Evolutionary conservation across 2,797 vertebrate species (phyloP).

Genomic region (Sternarchorhynchus goeldii): DNA sequence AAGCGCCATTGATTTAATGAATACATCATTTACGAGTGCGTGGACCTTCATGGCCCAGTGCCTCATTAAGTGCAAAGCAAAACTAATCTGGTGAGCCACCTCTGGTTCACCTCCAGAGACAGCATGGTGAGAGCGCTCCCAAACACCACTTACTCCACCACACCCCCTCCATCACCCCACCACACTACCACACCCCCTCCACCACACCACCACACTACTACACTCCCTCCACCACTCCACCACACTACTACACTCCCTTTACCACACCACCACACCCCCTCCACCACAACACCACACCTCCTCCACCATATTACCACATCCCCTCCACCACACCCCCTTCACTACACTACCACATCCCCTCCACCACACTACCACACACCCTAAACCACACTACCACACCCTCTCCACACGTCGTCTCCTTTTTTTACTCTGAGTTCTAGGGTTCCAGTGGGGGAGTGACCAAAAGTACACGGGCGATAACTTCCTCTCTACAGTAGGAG

Average conservation of each 20-base stretch:
- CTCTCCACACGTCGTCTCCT: too few relatives aligned
- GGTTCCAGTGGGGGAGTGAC: constrained; percentile 14
- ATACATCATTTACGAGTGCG: constrained; percentile 77
- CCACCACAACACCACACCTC: neutral
- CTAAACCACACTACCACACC: too few relatives aligned
- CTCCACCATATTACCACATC: neutral
- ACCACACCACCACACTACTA: too few relatives aligned
- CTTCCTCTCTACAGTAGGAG: constrained; percentile 30
- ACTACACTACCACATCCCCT: too few relatives aligned
- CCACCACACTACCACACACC: too few relatives aligned
- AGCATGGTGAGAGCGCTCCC: constrained; percentile 36
- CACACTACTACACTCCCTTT: too few relatives aligned
- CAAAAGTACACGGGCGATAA: constrained; percentile 23
- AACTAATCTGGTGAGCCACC: constrained; percentile 80
- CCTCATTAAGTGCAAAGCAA: constrained; percentile 80
- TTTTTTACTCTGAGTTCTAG: neutral
- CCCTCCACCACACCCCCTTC: too few relatives aligned
- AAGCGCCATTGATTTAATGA: constrained; percentile 81
- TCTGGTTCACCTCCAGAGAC: constrained; percentile 79
- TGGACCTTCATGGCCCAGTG: constrained; percentile 81
- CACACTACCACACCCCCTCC: too few relatives aligned
- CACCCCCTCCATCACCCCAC: too few relatives aligned
- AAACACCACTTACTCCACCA: neutral
- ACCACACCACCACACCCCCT: neutral
- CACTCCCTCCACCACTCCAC: too few relatives aligned